These are phyloP conservation scores for Bombycilla garrulus DNA, from an alignment of 2,113 vertebrate genomes.

Conservation along the genomic window DNA sequence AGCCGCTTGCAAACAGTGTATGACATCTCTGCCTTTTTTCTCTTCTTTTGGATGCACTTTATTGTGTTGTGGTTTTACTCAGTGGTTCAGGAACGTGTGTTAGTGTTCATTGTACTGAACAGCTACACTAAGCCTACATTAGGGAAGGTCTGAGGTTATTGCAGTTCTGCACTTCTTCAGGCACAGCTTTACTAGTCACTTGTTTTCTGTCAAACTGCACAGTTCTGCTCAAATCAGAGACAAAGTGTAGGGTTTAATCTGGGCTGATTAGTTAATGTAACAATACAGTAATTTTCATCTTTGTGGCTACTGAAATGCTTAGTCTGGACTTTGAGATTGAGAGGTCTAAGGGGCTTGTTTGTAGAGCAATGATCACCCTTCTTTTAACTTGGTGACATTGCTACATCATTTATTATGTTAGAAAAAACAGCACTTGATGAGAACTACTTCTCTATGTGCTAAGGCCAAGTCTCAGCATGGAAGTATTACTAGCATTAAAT, in stretches of 20 bases:
- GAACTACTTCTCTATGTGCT: background rate
- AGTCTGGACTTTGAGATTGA: background rate
- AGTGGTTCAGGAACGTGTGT: background rate
- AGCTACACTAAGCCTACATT: background rate
- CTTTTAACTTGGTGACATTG: background rate
- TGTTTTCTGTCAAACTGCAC: background rate
- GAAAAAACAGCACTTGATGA: fast-evolving
- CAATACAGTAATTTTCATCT: background rate
- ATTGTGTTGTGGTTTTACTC: background rate
- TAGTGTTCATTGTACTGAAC: background rate
- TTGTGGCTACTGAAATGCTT: background rate
- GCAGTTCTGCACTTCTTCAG: background rate
- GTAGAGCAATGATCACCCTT: background rate
- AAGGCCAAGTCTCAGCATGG: background rate
- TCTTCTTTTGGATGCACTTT: background rate
- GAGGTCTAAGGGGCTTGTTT: background rate
- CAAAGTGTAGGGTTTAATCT: background rate
- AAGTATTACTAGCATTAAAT: background rate
- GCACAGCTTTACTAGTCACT: background rate
- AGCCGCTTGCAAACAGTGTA: background rate
- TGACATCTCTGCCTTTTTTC: background rate
- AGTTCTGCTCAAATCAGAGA: background rate
- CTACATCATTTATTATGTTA: background rate
- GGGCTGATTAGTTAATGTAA: background rate
- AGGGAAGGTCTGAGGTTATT: background rate